These are phyloP conservation scores for Halictus ligatus DNA, from an alignment of 2,888 invertebrate genomes.

Conservation along the genomic window DNA sequence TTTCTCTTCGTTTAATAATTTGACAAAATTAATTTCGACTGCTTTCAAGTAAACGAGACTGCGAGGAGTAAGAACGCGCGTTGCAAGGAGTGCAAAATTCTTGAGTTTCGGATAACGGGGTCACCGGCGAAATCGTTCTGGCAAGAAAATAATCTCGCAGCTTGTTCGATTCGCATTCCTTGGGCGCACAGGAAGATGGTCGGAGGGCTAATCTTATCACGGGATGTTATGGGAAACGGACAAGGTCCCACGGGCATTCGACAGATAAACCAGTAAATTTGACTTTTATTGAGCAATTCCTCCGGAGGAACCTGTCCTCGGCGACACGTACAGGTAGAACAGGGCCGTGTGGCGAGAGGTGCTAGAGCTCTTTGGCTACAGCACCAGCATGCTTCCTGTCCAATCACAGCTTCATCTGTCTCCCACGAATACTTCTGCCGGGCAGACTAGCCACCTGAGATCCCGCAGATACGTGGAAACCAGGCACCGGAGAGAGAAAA, in stretches of 20 bases:
- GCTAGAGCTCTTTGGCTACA: constrained; percentile 32
- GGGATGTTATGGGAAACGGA: neutral
- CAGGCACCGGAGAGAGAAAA: constrained; percentile 54
- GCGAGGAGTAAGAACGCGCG: neutral
- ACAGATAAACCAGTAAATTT: constrained; percentile 39
- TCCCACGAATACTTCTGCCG: constrained; percentile 60
- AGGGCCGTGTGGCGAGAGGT: constrained; percentile 6
- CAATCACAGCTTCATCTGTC: constrained; percentile 78
- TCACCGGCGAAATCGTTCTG: neutral
- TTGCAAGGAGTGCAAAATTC: neutral
- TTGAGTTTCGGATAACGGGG: neutral
- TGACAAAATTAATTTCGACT: no score
- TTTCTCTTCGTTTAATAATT: no score
- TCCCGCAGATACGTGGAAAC: constrained; percentile 74
- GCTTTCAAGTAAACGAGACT: no score
- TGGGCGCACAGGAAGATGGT: neutral
- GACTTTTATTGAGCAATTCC: constrained; percentile 45
- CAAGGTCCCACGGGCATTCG: constrained; percentile 7
- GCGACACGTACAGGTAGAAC: constrained; percentile 16
- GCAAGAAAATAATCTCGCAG: neutral
- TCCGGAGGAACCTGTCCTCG: constrained; percentile 30
- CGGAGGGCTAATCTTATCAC: constrained; percentile 14
- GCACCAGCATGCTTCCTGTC: constrained; percentile 52
- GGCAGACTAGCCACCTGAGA: constrained; percentile 75
- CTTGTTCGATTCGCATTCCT: neutral